Percentiles rank a stretch among this genome's conserved stretches.
Conservation (phyloP, 2,888 invertebrate genomes). For the Drosophila gaucha region DNA sequence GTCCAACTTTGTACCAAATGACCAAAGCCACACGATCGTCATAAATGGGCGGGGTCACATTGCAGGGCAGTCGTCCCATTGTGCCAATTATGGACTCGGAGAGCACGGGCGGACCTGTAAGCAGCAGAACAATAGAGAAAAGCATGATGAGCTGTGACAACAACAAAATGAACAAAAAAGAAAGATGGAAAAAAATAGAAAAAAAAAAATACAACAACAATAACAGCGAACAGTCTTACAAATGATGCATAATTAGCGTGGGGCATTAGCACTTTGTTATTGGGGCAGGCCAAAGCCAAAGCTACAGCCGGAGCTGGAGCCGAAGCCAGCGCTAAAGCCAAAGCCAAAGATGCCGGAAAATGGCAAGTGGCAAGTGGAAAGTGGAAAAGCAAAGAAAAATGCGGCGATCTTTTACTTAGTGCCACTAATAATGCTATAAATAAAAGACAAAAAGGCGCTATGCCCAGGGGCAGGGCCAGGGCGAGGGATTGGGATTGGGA, state of each 20-base stretch:
- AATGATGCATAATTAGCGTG: slow-evolving; percentile 79
- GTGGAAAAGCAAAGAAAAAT: slow-evolving; percentile 40
- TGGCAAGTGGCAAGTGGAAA: slow-evolving; percentile 28
- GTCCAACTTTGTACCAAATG: slow-evolving; percentile 85
- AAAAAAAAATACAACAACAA: slow-evolving; percentile 19
- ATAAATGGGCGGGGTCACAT: slow-evolving; percentile 84
- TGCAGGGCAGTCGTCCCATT: slow-evolving; percentile 84
- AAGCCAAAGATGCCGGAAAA: slow-evolving; percentile 36
- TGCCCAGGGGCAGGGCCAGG: background rate
- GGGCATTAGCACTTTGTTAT: slow-evolving; percentile 80
- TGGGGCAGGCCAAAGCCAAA: slow-evolving; percentile 53
- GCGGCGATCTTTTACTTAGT: slow-evolving; percentile 74
- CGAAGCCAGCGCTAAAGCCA: slow-evolving; percentile 31
- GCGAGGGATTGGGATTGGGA: background rate
- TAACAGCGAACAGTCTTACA: slow-evolving; percentile 53
- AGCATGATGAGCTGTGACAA: slow-evolving; percentile 58
- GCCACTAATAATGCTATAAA: slow-evolving; percentile 79
- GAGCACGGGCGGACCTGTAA: slow-evolving; percentile 83
- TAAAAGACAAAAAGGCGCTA: slow-evolving; percentile 56
- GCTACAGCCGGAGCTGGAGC: slow-evolving; percentile 13
- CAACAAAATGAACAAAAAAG: slow-evolving; percentile 18
- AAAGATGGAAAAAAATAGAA: background rate
- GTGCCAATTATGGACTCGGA: slow-evolving; percentile 85
- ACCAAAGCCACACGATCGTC: slow-evolving; percentile 84
- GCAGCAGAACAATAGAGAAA: slow-evolving; percentile 26